These are phyloP conservation scores for Caenorhabditis elegans DNA, from an alignment of 1,140 invertebrate species.

Conservation along the genomic window WBcel235 BX284604.4:16389001-16389500, in stretches of 20 bases:
- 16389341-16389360: no score
- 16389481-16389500: no score
- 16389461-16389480: no score
- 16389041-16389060: background rate
- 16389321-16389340: no score
- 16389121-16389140: background rate
- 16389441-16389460: no score
- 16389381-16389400: no score
- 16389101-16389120: conserved; percentile 7
- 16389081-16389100: background rate
- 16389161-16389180: background rate
- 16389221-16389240: conserved; percentile 38
- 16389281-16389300: background rate
- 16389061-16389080: background rate
- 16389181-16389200: background rate
- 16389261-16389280: conserved; percentile 38
- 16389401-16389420: no score
- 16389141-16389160: background rate
- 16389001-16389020: conserved; percentile 25
- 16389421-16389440: no score
- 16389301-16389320: no score
- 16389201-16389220: conserved; percentile 9
- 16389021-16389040: conserved; percentile 31
- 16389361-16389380: no score
- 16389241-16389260: conserved; percentile 39